These are phyloP conservation scores for Coelinius sp. DNA, from an alignment of 2,888 invertebrate species.

Conservation along the genomic window DNA sequence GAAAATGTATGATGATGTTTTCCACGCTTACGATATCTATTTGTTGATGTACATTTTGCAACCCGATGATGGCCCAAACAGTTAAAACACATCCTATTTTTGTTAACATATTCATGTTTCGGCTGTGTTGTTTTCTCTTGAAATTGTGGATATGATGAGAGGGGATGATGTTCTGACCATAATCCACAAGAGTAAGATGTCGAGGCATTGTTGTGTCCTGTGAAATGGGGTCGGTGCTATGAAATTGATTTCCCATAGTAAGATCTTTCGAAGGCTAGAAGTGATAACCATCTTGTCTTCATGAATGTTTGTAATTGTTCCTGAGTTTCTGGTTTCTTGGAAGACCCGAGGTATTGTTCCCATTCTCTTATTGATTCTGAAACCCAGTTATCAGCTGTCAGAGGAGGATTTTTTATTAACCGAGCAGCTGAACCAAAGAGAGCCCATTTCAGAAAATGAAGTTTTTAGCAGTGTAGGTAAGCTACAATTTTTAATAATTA, in stretches of 20 bases:
- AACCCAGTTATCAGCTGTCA: conserved; percentile 36
- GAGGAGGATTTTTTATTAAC: conserved; percentile 34
- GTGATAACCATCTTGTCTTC: conserved; percentile 23
- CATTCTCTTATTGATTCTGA: conserved; percentile 28
- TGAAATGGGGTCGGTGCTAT: conserved; percentile 16
- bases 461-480: not conserved
- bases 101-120: not conserved
- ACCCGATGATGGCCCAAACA: not conserved
- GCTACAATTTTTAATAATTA: not conserved
- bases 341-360: conserved; percentile 20
- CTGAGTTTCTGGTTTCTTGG: conserved; percentile 34
- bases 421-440: conserved; percentile 30
- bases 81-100: not conserved
- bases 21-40: conserved; percentile 20
- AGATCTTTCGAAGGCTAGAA: conserved; percentile 39
- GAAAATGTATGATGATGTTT: conserved; percentile 28
- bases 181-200: not conserved
- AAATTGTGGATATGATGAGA: not conserved
- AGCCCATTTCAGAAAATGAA: conserved; percentile 37
- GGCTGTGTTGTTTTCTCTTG: not conserved
- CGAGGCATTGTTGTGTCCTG: not conserved
- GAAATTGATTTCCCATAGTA: not conserved
- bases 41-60: not conserved
- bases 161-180: not conserved
- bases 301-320: conserved; percentile 36